phyloP scores from a whole-genome alignment of 1,140 invertebrate species.

The Ips typographus region DNA sequence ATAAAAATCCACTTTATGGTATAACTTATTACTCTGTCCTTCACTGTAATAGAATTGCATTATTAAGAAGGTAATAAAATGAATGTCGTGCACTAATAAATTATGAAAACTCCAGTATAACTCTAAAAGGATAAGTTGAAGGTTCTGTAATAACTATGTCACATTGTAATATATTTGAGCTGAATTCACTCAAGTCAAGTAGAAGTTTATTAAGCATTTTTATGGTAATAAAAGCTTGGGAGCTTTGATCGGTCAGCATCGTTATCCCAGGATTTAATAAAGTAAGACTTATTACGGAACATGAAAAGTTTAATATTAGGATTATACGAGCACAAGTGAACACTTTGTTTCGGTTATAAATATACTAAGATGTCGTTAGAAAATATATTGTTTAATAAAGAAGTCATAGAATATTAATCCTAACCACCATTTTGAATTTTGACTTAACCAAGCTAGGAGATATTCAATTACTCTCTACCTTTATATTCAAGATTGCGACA shows the following conservation, averaged over 20 bases:
- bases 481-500: no score
- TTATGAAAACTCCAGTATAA: neutral
- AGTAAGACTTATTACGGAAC: conserved; percentile 6
- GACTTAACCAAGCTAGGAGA: no score
- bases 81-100: neutral
- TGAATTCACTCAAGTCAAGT: neutral
- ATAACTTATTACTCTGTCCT: no score
- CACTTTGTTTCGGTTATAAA: conserved; percentile 5
- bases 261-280: conserved; percentile 7
- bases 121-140: neutral
- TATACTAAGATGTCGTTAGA: neutral
- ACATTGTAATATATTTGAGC: no score
- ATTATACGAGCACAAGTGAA: neutral
- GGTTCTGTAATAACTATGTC: no score
- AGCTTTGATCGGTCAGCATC: conserved; percentile 1
- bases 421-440: no score
- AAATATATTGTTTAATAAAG: neutral
- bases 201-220: conserved; percentile 1
- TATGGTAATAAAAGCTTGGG: neutral
- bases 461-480: no score
- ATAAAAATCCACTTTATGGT: no score
- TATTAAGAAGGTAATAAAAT: no score
- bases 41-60: no score
- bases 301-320: conserved; percentile 8
- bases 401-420: no score